These are phyloP conservation scores for Campylorhamphus procurvoides DNA, from an alignment of 2,113 vertebrate genomes.

Conservation along the genomic window DNA sequence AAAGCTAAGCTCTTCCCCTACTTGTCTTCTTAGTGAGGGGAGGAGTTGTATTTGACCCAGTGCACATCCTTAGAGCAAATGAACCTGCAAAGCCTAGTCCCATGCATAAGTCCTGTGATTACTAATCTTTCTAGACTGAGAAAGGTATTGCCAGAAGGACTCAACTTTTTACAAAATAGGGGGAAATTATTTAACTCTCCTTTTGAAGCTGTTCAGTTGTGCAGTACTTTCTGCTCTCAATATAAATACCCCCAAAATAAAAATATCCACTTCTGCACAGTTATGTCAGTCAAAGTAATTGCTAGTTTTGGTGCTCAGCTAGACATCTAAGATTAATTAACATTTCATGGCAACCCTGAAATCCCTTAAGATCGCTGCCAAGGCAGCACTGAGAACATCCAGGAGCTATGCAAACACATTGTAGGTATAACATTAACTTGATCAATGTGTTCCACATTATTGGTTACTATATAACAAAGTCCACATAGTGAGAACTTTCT, in stretches of 20 bases:
- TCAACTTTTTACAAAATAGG: not conserved
- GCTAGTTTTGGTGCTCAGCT: not conserved
- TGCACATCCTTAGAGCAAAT: not conserved
- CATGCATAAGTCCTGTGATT: not conserved
- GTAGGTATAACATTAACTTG: not conserved
- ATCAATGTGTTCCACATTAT: not conserved
- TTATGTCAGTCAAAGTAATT: not conserved
- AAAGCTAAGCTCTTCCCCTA: rapidly evolving
- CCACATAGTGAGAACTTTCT: not conserved
- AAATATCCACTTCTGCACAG: not conserved
- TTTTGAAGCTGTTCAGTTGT: not conserved
- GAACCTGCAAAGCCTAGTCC: not conserved
- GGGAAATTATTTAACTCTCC: not conserved
- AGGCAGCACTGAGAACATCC: not conserved
- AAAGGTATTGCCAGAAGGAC: not conserved
- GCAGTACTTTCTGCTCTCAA: not conserved
- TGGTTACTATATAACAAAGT: not conserved
- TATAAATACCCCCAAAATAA: not conserved
- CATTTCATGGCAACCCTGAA: not conserved
- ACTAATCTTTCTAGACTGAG: not conserved
- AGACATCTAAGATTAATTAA: not conserved
- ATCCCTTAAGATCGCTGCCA: not conserved
- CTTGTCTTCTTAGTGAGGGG: not conserved
- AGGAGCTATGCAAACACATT: not conserved
- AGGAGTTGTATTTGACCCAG: not conserved